Base-by-base conservation (phyloP, 2,888 invertebrate genomes). In the Crossocerus cetratus region DNA sequence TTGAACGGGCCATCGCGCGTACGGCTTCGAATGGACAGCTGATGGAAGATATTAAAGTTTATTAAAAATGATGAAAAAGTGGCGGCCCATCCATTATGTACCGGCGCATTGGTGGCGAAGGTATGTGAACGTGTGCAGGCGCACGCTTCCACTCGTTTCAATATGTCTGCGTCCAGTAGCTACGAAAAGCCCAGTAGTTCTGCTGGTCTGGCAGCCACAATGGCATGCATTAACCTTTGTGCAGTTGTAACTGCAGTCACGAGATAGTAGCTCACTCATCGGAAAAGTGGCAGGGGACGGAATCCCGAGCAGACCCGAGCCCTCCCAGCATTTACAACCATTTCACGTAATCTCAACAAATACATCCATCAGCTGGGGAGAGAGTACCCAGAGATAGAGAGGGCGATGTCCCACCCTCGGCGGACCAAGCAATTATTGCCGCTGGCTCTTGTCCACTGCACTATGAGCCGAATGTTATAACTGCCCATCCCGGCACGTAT, bases 211-310 rank as follows among this genome's bases (percentile, higher is more conserved):
- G 83, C 87, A 83, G 76, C 86, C 87, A 89, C 89, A 89, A 89
- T 89, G 83, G 88, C 85, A 84, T 87, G 88, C 88, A 89, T 89
- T 89, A 88, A 88, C 89, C 89, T 89, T 89, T 89, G 88, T 89
- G 87, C 86, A 88, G 84, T 89, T 87, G 88, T 89, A 89, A 89
- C 89, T 89, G 89, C 89, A 89, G 87, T 87, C 84, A 84, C 84
- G 86, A 88, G 89, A 89, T 89, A 89, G 89, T 83, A 69, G 75
- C 75, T 62, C 72, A 71, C 78, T 77, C 76, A 75, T 77, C 63
- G 69, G 54, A 32, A 53, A 72, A 70, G 54, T 57, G 76, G 63
- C 65, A 73, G 72, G 74, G 73, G 68, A 64, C 56, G 66, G 69
- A 32, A 32, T 11, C 32, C 76, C 75, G 69, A 71, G 63, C 73